Evolutionary conservation across 2,888 invertebrate species (phyloP).

Genomic region (Drosophila pseudotalamancana): DNA sequence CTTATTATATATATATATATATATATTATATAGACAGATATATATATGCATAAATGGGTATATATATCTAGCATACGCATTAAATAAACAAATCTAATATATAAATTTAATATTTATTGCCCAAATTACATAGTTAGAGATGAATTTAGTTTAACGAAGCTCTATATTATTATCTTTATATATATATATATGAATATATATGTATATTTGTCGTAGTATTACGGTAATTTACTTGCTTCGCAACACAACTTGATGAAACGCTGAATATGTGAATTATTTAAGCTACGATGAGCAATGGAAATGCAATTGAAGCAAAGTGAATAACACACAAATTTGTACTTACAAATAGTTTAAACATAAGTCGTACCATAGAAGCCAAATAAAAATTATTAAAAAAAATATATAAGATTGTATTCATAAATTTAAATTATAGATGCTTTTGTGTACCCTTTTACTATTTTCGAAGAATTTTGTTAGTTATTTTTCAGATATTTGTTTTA

Average conservation of each 20-base stretch:
- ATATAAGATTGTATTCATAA: neutral
- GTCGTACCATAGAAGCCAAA: slow-evolving; percentile 80
- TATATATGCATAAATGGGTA: slow-evolving; percentile 26
- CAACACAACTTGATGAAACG: slow-evolving; percentile 30
- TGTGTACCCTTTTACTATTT: no score
- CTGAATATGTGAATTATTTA: slow-evolving; percentile 28
- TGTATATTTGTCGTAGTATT: slow-evolving; percentile 60
- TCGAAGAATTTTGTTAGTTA: no score
- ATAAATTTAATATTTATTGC: slow-evolving; percentile 79
- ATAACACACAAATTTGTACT: slow-evolving; percentile 71
- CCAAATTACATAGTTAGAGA: slow-evolving; percentile 72
- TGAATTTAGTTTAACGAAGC: slow-evolving; percentile 76
- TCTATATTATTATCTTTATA: slow-evolving; percentile 36
- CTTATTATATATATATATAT: slow-evolving; percentile 50
- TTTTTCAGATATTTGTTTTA: no score
- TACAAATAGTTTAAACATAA: slow-evolving; percentile 78
- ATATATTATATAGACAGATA: slow-evolving; percentile 33
- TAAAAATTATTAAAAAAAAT: slow-evolving; percentile 73
- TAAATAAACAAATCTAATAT: slow-evolving; percentile 62
- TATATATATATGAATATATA: slow-evolving; percentile 35
- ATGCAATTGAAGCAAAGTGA: slow-evolving; percentile 64
- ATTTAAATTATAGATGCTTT: no score
- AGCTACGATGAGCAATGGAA: slow-evolving; percentile 67
- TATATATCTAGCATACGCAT: slow-evolving; percentile 48
- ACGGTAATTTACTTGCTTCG: slow-evolving; percentile 62